Evolutionary conservation across 2,797 vertebrate species (phyloP).

Genomic region (Coilia nasus): DNA sequence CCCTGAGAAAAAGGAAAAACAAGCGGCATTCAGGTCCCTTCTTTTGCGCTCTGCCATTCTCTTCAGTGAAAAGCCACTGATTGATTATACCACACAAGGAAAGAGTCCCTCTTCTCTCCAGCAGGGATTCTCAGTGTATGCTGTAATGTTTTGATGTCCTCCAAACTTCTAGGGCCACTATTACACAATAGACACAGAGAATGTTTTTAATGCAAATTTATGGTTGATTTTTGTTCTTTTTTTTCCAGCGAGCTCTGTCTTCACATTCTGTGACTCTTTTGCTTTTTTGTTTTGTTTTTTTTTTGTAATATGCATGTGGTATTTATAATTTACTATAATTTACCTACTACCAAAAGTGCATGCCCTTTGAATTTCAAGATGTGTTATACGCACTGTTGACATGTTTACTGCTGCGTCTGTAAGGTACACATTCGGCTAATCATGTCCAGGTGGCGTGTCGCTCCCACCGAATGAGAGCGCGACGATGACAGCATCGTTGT

Average conservation of each 20-base stretch:
- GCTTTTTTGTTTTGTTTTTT: neutral
- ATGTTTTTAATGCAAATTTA: neutral
- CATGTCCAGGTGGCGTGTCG: conserved; percentile 5
- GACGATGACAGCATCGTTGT: conserved; percentile 22
- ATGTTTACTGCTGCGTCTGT: neutral
- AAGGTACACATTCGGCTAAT: conserved; percentile 15
- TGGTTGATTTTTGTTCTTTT: neutral
- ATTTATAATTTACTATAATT: neutral
- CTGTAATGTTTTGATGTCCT: conserved; percentile 64
- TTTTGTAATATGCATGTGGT: neutral
- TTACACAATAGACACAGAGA: neutral
- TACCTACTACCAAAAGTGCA: neutral
- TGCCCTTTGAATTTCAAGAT: neutral
- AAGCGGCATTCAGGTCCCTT: conserved; percentile 59
- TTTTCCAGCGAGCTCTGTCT: neutral
- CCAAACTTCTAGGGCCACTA: neutral
- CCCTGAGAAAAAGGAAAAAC: conserved; percentile 55
- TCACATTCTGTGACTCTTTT: neutral
- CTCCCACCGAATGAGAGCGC: neutral
- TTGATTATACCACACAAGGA: conserved; percentile 61
- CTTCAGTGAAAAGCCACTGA: conserved; percentile 57
- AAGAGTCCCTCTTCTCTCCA: conserved; percentile 46
- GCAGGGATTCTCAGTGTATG: conserved; percentile 60
- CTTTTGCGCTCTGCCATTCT: conserved; percentile 47
- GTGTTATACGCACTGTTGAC: conserved; percentile 18